Percentiles rank a stretch among this genome's conserved stretches.
These are phyloP conservation scores for Theristicus caerulescens DNA, from an alignment of 2,113 vertebrate species.

Conservation along the genomic window DNA sequence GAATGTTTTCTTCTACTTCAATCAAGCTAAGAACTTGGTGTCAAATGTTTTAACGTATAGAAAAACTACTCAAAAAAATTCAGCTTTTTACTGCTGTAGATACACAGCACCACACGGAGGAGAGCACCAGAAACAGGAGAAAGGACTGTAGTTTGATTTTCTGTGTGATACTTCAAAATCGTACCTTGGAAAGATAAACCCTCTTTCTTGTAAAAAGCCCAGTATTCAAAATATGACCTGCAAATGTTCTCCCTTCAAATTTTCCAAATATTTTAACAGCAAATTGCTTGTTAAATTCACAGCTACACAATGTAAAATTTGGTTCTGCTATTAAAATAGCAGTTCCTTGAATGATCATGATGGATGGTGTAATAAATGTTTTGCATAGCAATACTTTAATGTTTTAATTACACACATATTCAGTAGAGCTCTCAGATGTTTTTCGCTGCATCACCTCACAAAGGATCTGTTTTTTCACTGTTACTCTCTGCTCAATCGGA, in stretches of 20 bases:
- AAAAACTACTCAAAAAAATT: not conserved
- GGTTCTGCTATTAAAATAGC: not conserved
- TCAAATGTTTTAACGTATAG: not conserved
- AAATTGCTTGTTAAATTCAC: constrained; percentile 15
- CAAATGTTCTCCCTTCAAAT: not conserved
- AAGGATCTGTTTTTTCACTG: not conserved
- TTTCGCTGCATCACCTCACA: not conserved
- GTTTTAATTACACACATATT: not conserved
- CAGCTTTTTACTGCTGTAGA: not conserved
- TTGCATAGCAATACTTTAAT: not conserved
- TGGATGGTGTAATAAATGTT: not conserved
- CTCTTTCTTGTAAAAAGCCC: not conserved
- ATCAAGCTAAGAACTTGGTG: not conserved
- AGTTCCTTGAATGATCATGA: not conserved
- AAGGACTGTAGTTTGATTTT: not conserved
- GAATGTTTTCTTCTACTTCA: constrained; percentile 8
- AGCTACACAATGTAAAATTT: not conserved
- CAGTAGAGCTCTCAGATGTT: not conserved
- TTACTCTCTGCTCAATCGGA: not conserved
- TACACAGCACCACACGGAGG: constrained; percentile 63
- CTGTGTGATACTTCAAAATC: not conserved
- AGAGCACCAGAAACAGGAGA: constrained; percentile 5
- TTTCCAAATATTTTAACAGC: constrained; percentile 3
- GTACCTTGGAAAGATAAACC: not conserved
- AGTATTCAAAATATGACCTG: not conserved